Conservation (phyloP, 2,888 invertebrate species). For the Diaprepes abbreviatus region DNA sequence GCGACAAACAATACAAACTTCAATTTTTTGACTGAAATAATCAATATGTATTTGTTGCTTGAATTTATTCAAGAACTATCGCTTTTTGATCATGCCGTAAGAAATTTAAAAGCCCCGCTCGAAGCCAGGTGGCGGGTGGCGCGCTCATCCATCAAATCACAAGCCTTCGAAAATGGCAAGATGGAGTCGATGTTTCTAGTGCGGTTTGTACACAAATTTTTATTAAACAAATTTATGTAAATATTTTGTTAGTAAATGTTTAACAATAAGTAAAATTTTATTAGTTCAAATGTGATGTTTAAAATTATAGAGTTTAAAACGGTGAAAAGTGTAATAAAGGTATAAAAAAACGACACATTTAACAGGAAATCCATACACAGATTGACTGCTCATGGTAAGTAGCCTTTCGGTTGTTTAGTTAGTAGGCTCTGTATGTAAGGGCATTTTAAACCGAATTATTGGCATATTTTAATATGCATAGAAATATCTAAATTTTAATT, state of each 20-base stretch:
- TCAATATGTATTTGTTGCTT: too few species aligned
- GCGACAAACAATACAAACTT: too few species aligned
- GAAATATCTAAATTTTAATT: slow-evolving; percentile 3
- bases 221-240: slow-evolving; percentile 62
- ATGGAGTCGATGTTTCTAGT: slow-evolving; percentile 68
- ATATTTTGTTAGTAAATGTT: slow-evolving; percentile 55
- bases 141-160: slow-evolving; percentile 54
- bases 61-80: too few species aligned
- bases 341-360: slow-evolving; percentile 50
- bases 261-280: slow-evolving; percentile 57
- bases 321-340: slow-evolving; percentile 55
- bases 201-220: slow-evolving; percentile 67
- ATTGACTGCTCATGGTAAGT: slow-evolving; percentile 68
- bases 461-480: neutral
- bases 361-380: slow-evolving; percentile 50
- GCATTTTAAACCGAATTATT: neutral
- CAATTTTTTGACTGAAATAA: too few species aligned
- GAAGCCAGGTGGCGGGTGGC: slow-evolving; percentile 30
- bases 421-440: slow-evolving; percentile 12
- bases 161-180: slow-evolving; percentile 67
- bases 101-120: slow-evolving; percentile 39
- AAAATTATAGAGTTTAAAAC: slow-evolving; percentile 52
- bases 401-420: slow-evolving; percentile 58
- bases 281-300: slow-evolving; percentile 56
- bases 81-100: too few species aligned